Evolutionary conservation across 2,797 vertebrate genomes (phyloP).

Genomic region (Novumbra hubbsi): DNA sequence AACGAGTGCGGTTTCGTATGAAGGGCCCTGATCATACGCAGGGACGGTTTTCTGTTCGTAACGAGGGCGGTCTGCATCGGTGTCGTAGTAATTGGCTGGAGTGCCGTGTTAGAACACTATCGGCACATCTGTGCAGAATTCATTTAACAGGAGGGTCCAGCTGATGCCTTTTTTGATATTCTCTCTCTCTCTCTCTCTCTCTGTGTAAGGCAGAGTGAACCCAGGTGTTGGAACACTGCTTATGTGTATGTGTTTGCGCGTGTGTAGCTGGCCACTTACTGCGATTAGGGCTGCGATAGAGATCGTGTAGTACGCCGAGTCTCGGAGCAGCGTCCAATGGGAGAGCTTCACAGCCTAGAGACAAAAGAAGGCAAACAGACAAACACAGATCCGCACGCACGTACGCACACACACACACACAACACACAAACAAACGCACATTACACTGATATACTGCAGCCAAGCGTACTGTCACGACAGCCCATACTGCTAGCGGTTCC

Average conservation of each 20-base stretch:
- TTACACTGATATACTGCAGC: slow-evolving; percentile 6
- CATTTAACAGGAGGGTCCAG: neutral
- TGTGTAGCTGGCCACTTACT: slow-evolving; percentile 66
- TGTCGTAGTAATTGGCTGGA: slow-evolving; percentile 21
- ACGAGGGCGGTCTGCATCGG: neutral
- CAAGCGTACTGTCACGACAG: neutral
- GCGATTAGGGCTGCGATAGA: slow-evolving; percentile 86
- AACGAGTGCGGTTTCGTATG: too few relatives aligned
- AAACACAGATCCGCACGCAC: neutral
- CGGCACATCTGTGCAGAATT: neutral
- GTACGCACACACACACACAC: neutral
- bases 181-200: slow-evolving; percentile 1
- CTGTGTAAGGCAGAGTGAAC: neutral
- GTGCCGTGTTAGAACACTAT: neutral
- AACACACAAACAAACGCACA: slow-evolving; percentile 7
- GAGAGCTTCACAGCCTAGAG: slow-evolving; percentile 87
- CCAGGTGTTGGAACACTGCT: neutral
- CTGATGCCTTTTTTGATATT: neutral
- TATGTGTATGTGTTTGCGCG: neutral
- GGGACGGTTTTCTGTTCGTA: too few relatives aligned
- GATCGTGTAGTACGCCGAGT: slow-evolving; percentile 88
- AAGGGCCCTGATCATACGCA: too few relatives aligned
- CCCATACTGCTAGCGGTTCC: slow-evolving; percentile 5
- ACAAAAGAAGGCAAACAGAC: slow-evolving; percentile 16
- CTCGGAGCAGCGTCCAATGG: slow-evolving; percentile 88